Percentiles rank a stretch among this genome's conserved stretches.
Evolutionary conservation across 2,888 invertebrate species (phyloP).

Genomic region (Torymus tubicola): DNA sequence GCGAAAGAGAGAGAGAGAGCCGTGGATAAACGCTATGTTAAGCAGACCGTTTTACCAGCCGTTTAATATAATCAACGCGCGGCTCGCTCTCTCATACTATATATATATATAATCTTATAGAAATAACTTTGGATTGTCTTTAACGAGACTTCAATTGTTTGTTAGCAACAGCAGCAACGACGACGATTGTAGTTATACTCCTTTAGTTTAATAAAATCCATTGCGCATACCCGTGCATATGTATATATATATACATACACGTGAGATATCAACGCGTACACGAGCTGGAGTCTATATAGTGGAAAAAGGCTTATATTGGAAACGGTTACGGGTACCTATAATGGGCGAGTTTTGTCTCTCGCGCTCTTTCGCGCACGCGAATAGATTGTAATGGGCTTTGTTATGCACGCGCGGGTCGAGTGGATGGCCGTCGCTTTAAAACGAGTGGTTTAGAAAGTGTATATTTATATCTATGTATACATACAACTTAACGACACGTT

Average conservation of each 20-base stretch:
- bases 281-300: too few relatives aligned
- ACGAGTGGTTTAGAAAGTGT: too few relatives aligned
- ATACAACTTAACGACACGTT: too few relatives aligned
- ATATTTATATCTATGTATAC: too few relatives aligned
- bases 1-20: constrained; percentile 64
- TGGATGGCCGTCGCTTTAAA: too few relatives aligned
- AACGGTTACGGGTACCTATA: too few relatives aligned
- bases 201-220: constrained; percentile 39
- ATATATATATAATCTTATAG: too few relatives aligned
- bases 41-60: constrained; percentile 75
- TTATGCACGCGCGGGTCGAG: background rate
- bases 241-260: too few relatives aligned
- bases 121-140: constrained; percentile 62
- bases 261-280: too few relatives aligned
- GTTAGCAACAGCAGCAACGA: background rate
- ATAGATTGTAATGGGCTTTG: background rate
- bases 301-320: too few relatives aligned
- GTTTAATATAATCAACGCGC: constrained; percentile 74
- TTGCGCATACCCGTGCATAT: background rate
- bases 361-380: background rate
- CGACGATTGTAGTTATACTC: constrained; percentile 16
- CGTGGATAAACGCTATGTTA: constrained; percentile 76
- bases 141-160: constrained; percentile 28
- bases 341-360: too few relatives aligned
- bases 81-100: constrained; percentile 62